Evolutionary conservation across 2,113 vertebrate species (phyloP), one percentile per base, ranked within the genome.

Genomic region (Silurus meridionalis): DNA sequence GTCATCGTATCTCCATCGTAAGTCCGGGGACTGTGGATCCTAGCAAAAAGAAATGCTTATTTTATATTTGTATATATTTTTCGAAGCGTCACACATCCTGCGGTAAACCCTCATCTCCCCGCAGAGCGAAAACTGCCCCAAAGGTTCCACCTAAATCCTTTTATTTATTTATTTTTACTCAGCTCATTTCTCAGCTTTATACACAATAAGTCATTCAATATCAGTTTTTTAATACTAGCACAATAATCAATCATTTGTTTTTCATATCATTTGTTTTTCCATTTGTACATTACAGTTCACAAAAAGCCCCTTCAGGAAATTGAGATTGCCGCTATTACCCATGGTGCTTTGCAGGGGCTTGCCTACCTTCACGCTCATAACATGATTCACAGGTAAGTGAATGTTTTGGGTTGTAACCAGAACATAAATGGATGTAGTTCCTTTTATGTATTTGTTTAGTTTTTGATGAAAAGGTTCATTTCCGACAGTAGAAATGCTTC

Each of bases 231-330:
- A 4, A 14, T 46, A 46, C 14, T 37, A 46, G 28, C 37, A 13
- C 8, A 19, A 6, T 17, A 48, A 72, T 46, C 9, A 19, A 50
- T n/a, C 6, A 75, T 37, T 66, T 28, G 25, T 2, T 25, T 57
- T 67, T 55, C 9, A 5, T 7, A 23, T 46, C 3, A 25, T 55
- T 58, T 75, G 37, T 10, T 61, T 53, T n/a, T 61, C 28, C 77
- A 66, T 83, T 77, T 15, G 52, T 89, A 23, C 50, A 71, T 69
- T 5, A 4, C 90, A 97, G 97, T 98, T 89, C 97, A 98, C 93
- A 97, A 97, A 95, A 97, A 97, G 90, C 97, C 97, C 80, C 94
- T 98, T 87, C 96, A 97, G 92, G 97, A 98, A 92, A 94, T 97
- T 50, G 97, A 98, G 91, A 98, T 98, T 63, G 97, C 97, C 84